Percentiles rank a stretch among this genome's conserved stretches.
Conservation (phyloP, 2,888 invertebrate species). For the Ormyrus rosae region DNA sequence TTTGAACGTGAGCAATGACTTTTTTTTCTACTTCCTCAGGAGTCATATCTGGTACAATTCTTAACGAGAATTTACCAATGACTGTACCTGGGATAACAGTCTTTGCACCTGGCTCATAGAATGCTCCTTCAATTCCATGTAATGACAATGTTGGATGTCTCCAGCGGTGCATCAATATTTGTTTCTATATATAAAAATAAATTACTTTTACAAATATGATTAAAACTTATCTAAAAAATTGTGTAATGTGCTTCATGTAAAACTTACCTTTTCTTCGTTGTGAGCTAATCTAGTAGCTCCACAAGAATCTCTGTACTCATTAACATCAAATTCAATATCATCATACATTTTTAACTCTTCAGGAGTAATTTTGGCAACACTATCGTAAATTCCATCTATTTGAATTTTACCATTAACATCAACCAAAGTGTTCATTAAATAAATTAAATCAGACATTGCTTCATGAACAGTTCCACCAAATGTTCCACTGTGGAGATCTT, state of each 20-base stretch:
- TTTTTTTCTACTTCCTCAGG: conserved; percentile 89
- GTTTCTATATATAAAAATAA: conserved; percentile 73
- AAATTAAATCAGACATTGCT: conserved; percentile 94
- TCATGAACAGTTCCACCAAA: conserved; percentile 96
- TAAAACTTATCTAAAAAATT: conserved; percentile 11
- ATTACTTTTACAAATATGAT: not conserved
- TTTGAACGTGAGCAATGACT: conserved; percentile 86
- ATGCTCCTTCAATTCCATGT: conserved; percentile 97
- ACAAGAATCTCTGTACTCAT: conserved; percentile 85
- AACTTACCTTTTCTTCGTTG: conserved; percentile 82
- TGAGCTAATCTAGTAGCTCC: conserved; percentile 84
- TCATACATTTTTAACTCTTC: conserved; percentile 86
- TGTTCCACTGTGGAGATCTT: conserved; percentile 97
- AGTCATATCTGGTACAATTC: conserved; percentile 96
- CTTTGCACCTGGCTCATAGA: conserved; percentile 94
- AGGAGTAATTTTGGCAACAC: conserved; percentile 85
- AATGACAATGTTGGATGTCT: conserved; percentile 94
- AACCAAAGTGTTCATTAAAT: conserved; percentile 88
- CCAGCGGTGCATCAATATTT: conserved; percentile 96
- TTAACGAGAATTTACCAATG: conserved; percentile 96
- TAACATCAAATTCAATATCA: conserved; percentile 90
- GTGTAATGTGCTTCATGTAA: conserved; percentile 3
- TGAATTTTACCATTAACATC: conserved; percentile 92
- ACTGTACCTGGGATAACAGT: conserved; percentile 97
- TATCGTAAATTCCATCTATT: conserved; percentile 88